A percentile compares a stretch with the other conserved stretches of the same genome.
These are phyloP conservation scores for Sinelater perroti DNA, from an alignment of 2,888 invertebrate genomes.

Conservation along the genomic window DNA sequence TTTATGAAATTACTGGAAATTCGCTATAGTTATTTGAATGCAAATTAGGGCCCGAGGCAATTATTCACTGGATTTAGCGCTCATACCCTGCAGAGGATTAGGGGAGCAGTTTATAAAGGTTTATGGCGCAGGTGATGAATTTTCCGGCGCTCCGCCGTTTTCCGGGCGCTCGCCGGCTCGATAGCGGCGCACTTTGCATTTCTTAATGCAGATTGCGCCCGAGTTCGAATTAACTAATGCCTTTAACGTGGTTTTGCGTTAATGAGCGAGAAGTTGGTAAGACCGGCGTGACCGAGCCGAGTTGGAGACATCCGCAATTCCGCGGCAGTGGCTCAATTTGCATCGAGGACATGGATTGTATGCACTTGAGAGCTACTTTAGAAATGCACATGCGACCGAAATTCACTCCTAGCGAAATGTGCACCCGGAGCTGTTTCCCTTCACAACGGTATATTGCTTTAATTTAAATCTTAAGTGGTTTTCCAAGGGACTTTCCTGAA, in stretches of 20 bases:
- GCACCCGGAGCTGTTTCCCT: too few species aligned
- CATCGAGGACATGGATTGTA: conserved; percentile 30
- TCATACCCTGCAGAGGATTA: conserved; percentile 46
- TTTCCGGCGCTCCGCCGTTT: conserved; percentile 28
- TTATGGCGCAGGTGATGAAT: conserved; percentile 40
- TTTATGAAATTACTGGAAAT: conserved; percentile 39
- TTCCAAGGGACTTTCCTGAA: too few species aligned
- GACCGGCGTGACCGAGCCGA: conserved; percentile 33
- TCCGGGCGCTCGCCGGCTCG: conserved; percentile 6
- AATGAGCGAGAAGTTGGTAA: conserved; percentile 37
- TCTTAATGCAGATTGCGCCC: conserved; percentile 22
- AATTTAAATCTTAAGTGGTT: too few species aligned
- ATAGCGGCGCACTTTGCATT: conserved; percentile 9
- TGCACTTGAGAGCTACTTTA: conserved; percentile 24
- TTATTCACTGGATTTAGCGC: conserved; percentile 48
- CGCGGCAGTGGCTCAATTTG: conserved; percentile 29
- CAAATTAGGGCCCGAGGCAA: conserved; percentile 47
- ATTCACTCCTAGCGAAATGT: conserved; percentile 12
- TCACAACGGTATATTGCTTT: background rate
- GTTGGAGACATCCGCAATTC: conserved; percentile 34
- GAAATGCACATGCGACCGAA: conserved; percentile 29
- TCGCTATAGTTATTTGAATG: conserved; percentile 47
- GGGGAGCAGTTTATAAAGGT: conserved; percentile 46
- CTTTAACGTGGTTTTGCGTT: conserved; percentile 32
- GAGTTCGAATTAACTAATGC: conserved; percentile 22